Percentiles rank a stretch among this genome's conserved stretches.
phyloP scores from a whole-genome alignment of 1,140 invertebrate species.

The Ceratosolen fusciceps region DNA sequence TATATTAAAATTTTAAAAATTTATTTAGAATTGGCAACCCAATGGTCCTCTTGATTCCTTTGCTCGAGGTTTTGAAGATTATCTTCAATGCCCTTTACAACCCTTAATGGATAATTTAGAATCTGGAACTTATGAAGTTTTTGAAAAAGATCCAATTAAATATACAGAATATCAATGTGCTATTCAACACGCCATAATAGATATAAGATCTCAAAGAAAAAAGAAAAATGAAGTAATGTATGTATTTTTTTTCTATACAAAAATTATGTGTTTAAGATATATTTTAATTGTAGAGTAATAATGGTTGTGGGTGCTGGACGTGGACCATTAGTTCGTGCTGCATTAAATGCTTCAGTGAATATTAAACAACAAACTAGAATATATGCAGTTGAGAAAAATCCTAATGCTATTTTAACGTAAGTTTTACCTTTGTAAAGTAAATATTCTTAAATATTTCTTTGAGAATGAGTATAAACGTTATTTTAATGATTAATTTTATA shows the following conservation, averaged over 20 bases:
- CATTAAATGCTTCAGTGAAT: slow-evolving; percentile 84
- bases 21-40: slow-evolving; percentile 57
- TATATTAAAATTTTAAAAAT: not conserved
- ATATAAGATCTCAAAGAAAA: slow-evolving; percentile 56
- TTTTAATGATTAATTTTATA: not conserved
- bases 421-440: slow-evolving; percentile 52
- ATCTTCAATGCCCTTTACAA: slow-evolving; percentile 90
- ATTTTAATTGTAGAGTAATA: slow-evolving; percentile 74
- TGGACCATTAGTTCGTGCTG: slow-evolving; percentile 91
- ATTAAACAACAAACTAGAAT: slow-evolving; percentile 77
- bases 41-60: slow-evolving; percentile 62
- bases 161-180: slow-evolving; percentile 94
- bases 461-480: not conserved
- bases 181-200: slow-evolving; percentile 81
- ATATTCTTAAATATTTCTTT: no score
- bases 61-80: slow-evolving; percentile 89
- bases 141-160: slow-evolving; percentile 98
- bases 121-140: slow-evolving; percentile 96
- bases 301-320: slow-evolving; percentile 97
- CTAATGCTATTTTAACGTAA: slow-evolving; percentile 93
- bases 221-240: slow-evolving; percentile 50
- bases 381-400: slow-evolving; percentile 99
- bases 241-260: slow-evolving; percentile 22
- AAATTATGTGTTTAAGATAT: slow-evolving; percentile 17
- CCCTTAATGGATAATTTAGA: slow-evolving; percentile 97